Evolutionary conservation across 2,113 vertebrate genomes (phyloP).

Genomic region (Amphiprion ocellaris): DNA sequence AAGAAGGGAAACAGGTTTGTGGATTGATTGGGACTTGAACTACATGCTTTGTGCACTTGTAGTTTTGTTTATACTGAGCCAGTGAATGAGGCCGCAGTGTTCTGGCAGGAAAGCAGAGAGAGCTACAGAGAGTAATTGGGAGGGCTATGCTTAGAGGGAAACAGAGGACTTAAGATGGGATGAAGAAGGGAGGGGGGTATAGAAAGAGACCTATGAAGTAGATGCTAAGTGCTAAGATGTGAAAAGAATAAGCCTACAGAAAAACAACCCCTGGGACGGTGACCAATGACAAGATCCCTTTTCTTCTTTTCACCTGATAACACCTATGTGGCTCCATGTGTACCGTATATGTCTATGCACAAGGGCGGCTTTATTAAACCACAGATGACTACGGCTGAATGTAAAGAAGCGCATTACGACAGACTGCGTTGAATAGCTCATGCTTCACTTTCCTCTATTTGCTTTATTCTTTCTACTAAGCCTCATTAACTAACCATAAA

Average conservation of each 20-base stretch:
- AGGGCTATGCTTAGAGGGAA: slow-evolving; percentile 54
- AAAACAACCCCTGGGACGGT: slow-evolving; percentile 50
- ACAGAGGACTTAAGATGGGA: slow-evolving; percentile 66
- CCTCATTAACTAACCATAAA: slow-evolving; percentile 37
- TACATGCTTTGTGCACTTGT: slow-evolving; percentile 66
- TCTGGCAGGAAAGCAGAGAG: slow-evolving; percentile 65
- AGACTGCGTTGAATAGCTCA: slow-evolving; percentile 2
- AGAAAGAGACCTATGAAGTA: slow-evolving; percentile 52
- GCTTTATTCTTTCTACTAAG: slow-evolving; percentile 7
- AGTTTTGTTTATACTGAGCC: slow-evolving; percentile 65
- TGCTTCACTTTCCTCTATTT: slow-evolving; percentile 14
- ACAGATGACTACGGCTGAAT: not conserved
- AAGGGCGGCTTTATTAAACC: not conserved
- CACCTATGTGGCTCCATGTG: slow-evolving; percentile 4
- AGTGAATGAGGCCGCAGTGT: slow-evolving; percentile 68
- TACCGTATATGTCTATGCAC: not conserved
- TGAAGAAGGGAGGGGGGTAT: slow-evolving; percentile 22
- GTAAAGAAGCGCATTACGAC: not conserved
- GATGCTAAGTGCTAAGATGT: slow-evolving; percentile 61
- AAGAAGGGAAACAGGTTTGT: slow-evolving; percentile 42
- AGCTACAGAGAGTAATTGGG: slow-evolving; percentile 71
- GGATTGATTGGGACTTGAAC: slow-evolving; percentile 69
- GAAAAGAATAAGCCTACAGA: slow-evolving; percentile 61
- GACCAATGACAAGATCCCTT: slow-evolving; percentile 56
- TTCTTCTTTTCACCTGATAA: slow-evolving; percentile 28